Base-by-base conservation (phyloP, 2,888 invertebrate species). In the Cheilosia scutellata region DNA sequence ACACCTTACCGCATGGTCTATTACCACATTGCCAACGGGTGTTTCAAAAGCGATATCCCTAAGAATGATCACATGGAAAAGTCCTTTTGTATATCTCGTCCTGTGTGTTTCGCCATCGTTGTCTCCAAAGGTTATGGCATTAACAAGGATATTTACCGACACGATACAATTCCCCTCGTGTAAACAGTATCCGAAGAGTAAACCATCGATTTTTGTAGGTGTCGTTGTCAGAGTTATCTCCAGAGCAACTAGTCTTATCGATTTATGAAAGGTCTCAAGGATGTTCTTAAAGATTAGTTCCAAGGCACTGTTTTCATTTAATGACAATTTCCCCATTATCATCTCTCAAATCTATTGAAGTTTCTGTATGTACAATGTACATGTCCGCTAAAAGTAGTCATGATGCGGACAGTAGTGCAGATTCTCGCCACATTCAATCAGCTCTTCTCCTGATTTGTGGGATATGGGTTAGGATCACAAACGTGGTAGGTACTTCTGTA, bases 21-120 rank as follows among this genome's bases (percentile, higher is more conserved):
- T 75, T 65, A 58, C 65, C 75, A 65, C 75, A 65, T 75, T 65
- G 77, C 77, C 77, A 55, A 29, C 70, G 77, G 77, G 62, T 71
- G 37, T 55, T 62, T 62, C 62, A 37, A 53, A 53, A 70, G 60
- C 70, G 63, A 71, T 77, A 71, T 63, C 77, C 55, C 27, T 44
- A 2, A 51, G 62, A 55, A 70, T 47, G 68, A 78, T 78, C 70
- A 40, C 47, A 70, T 70, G 70, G 62, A 55, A 62, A 70, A 62
- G 68, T 57, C 63, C 70, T 63, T 77, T 76, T 62, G 37, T 47
- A 47, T 57, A 42, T 75, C 11, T n/a, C 27, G 5, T 20, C 25
- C 11, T 16, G 37, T 20, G n/a, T 72, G 44, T 47, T 13, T 42
- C 20, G 40, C 29, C 42, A 20, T 58, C 13, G 72, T 29, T 42